Percentiles rank a stretch among this genome's conserved stretches.
These are phyloP conservation scores for Eilema sororculum DNA, from an alignment of 2,888 invertebrate genomes.

Conservation along the genomic window DNA sequence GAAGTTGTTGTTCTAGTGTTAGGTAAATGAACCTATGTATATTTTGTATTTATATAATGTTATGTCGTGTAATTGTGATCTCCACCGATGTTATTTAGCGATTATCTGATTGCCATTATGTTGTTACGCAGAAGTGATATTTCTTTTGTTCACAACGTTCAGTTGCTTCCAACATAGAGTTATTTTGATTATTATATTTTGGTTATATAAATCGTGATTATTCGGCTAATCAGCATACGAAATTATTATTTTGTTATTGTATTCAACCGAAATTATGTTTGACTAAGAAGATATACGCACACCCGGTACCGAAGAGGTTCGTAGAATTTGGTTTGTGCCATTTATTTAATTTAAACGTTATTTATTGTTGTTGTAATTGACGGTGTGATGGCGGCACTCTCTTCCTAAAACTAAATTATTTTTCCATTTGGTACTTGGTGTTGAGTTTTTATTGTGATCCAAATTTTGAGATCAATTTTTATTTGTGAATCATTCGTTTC, in stretches of 20 bases:
- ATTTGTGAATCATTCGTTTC: constrained; percentile 60
- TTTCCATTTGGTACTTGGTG: constrained; percentile 83
- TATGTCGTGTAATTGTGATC: constrained; percentile 86
- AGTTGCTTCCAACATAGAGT: constrained; percentile 84
- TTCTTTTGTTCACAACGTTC: constrained; percentile 73
- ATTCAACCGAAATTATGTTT: constrained; percentile 72
- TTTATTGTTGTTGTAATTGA: constrained; percentile 76
- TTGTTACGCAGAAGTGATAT: constrained; percentile 76
- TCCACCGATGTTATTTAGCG: constrained; percentile 87
- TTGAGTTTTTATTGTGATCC: constrained; percentile 72
- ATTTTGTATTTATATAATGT: constrained; percentile 86
- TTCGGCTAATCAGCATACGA: constrained; percentile 69
- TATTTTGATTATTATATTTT: constrained; percentile 71
- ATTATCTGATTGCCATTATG: constrained; percentile 85
- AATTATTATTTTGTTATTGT: constrained; percentile 74
- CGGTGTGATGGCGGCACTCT: constrained; percentile 69
- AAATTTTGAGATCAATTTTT: constrained; percentile 70
- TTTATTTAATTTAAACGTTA: constrained; percentile 83
- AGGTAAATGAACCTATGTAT: constrained; percentile 83
- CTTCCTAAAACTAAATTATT: constrained; percentile 76
- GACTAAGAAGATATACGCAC: constrained; percentile 65
- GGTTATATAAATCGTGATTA: constrained; percentile 70
- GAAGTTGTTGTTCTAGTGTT: constrained; percentile 81
- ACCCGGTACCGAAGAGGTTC: constrained; percentile 78
- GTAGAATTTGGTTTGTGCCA: constrained; percentile 84